Conservation (phyloP, 2,888 invertebrate species). For the Eilema depressum region DNA sequence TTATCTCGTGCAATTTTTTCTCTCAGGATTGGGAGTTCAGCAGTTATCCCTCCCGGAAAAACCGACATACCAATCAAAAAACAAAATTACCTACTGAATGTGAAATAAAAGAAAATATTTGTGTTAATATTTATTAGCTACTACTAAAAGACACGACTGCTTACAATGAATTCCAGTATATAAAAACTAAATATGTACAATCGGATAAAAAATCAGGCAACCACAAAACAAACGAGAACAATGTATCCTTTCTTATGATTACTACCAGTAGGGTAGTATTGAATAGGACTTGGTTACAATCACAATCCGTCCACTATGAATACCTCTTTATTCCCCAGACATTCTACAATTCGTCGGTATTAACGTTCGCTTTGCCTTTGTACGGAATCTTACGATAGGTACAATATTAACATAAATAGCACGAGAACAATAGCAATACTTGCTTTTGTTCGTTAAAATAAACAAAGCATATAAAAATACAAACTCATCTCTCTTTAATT, state of each 20-base stretch:
- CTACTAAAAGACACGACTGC: constrained; percentile 69
- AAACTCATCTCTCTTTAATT: constrained; percentile 31
- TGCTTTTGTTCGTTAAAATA: constrained; percentile 1
- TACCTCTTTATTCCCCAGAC: constrained; percentile 26
- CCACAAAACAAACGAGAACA: constrained; percentile 24
- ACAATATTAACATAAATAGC: neutral
- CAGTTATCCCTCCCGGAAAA: neutral
- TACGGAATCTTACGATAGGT: neutral
- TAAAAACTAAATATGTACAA: constrained; percentile 64
- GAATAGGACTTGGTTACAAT: constrained; percentile 19
- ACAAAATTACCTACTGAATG: constrained; percentile 26
- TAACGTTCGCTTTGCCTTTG: constrained; percentile 5
- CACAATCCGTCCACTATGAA: constrained; percentile 28
- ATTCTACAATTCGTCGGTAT: constrained; percentile 8
- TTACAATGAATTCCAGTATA: constrained; percentile 57
- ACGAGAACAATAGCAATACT: constrained; percentile 3
- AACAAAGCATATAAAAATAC: constrained; percentile 25
- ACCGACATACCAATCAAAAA: neutral
- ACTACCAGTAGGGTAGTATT: constrained; percentile 20
- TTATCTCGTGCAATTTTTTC: too few species aligned
- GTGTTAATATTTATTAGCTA: constrained; percentile 77
- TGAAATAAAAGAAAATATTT: constrained; percentile 34
- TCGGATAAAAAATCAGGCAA: constrained; percentile 33
- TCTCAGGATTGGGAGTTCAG: too few species aligned
- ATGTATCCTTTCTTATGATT: constrained; percentile 17